Evolutionary conservation across 1,140 invertebrate genomes (phyloP), one percentile per base, ranked within the genome.

Genomic region (Penaeus indicus): DNA sequence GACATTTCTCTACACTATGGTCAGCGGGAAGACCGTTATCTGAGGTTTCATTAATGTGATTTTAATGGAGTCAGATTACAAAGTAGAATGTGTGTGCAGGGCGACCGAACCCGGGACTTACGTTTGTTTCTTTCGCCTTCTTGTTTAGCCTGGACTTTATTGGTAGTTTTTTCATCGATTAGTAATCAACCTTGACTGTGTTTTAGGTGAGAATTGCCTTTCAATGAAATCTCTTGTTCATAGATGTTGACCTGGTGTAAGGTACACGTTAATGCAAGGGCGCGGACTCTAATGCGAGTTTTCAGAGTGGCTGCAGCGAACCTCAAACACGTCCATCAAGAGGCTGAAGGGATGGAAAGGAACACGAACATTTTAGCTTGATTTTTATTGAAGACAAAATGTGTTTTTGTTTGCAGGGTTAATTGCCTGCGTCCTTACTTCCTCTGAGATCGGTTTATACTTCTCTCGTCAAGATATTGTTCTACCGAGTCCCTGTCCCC

Each of bases 11-110:
- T 16, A 64, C 63, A 22, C 67, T 47, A 69, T 32, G 18, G 63
- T 22, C 25, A 69, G 38, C 61, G 64, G 64, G 63, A 54, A 69
- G 42, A 69, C 63, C 38, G 64, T 69, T 84, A 47, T 69, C 22
- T 42, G 62, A 42, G 27, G 11, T 38, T 88, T 88, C 86, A 88
- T 88, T 88, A 82, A 88, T 82, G 79, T 83, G 79, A 88, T 72
- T 88, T 82, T 88, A 88, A 88, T 88, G 86, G 79, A 82, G 47
- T 82, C 63, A 88, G 79, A 88, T 88, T 88, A 88, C 85, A 87
- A 87, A 82, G 62, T 87, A 87, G 62, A 67, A 27, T 87, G 79
- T 79, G 69, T 75, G 47, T 61, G 84, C 54, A 54, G 16, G 54
- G 54, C 10, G 54, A 54, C 54, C 54, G 54, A 54, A 54, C 11